These are phyloP conservation scores for Thomomys bottae DNA, from an alignment of 2,113 vertebrate species.

Conservation along the genomic window DNA sequence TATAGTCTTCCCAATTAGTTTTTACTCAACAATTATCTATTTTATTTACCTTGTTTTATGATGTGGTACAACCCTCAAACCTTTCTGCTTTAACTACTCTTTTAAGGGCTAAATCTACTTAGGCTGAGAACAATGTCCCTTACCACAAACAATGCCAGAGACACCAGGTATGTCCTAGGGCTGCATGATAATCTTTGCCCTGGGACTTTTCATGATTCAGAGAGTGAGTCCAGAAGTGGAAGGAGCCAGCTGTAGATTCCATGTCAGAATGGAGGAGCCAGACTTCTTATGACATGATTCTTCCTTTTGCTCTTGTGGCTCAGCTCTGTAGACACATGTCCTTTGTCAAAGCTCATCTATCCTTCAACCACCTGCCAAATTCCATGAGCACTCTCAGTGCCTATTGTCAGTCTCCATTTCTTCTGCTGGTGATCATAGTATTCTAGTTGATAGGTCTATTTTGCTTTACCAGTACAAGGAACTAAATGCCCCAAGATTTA, in stretches of 20 bases:
- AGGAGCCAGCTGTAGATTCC: too few species aligned
- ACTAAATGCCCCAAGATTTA: not conserved
- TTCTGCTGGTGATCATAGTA: not conserved
- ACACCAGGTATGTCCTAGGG: not conserved
- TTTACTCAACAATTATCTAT: not conserved
- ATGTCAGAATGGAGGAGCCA: not conserved
- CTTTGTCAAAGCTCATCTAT: not conserved
- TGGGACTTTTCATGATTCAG: not conserved
- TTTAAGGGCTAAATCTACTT: not conserved
- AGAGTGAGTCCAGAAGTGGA: not conserved
- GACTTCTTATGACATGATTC: rapidly evolving
- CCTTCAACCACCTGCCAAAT: not conserved
- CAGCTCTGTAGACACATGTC: not conserved
- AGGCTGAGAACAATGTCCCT: not conserved
- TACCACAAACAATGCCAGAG: not conserved
- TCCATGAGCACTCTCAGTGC: not conserved
- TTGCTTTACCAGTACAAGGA: not conserved
- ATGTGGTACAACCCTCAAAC: not conserved
- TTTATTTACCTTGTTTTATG: not conserved
- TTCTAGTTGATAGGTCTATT: not conserved
- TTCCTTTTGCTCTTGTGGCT: too few species aligned
- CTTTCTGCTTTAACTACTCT: not conserved
- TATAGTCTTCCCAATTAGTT: not conserved
- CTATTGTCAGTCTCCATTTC: not conserved
- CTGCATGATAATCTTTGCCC: not conserved